Evolutionary conservation across 1,140 invertebrate species (phyloP), one percentile per base, ranked within the genome.

Genomic region (Euschistus heros): DNA sequence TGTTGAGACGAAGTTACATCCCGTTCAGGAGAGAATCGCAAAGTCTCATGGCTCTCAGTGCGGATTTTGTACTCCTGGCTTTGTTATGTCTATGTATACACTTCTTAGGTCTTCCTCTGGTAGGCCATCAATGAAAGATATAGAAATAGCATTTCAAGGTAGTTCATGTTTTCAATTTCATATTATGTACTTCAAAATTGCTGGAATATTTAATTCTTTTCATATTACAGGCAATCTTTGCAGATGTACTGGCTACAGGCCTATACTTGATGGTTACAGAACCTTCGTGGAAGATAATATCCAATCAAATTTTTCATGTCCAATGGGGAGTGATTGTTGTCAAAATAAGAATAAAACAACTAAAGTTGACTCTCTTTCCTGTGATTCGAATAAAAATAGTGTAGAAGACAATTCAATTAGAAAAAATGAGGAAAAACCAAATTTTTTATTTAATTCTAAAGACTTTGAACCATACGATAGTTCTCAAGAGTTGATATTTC

Each of bases 71-170:
- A 93, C 91, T 4, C 91, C 92, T 2, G 91, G 91, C 17, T 92
- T 94, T 62, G 89, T 95, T 0, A 94, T 95, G 92, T 94, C 91
- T 3, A 94, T 94, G 92, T 94, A 94, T 70, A 82, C 88, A 0
- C 75, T 94, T 22, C 74, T 94, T 0, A 77, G 91, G 67, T 86
- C 81, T 66, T 76, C 74, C 15, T 76, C 78, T 8, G 69, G 67
- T 6, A 82, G 82, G 72, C 84, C 85, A 0, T 78, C 77, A 52
- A 85, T 85, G 79, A 77, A 84, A 22, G 85, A 94, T 68, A 75
- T 94, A 70, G 90, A 94, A 77, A 80, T 86, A 15, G 84, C 89
- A 0, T 87, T 95, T 72, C 91, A 94, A 80, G 82, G 79, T 78
- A 74, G 18, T 30, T 30, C 27, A 4, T 30, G 27, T 30, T 30